Percentiles rank a stretch among this genome's conserved stretches.
These are phyloP conservation scores for Caenorhabditis latens DNA, from an alignment of 1,140 invertebrate genomes.

Conservation along the genomic window DNA sequence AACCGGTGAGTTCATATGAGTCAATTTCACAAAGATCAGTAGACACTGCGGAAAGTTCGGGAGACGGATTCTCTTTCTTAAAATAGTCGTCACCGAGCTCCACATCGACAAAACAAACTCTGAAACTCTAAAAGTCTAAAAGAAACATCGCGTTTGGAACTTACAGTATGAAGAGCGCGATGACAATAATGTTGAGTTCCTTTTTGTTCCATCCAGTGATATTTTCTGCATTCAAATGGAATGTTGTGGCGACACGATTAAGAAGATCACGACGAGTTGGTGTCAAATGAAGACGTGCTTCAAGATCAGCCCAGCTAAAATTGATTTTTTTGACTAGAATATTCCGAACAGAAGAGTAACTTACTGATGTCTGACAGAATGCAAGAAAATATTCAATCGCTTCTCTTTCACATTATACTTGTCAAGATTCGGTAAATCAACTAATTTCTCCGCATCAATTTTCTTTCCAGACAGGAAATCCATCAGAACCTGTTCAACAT, in stretches of 20 bases:
- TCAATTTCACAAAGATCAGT: background rate
- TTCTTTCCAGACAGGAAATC: conserved; percentile 38
- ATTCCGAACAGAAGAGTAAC: background rate
- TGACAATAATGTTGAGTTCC: background rate
- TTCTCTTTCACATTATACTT: conserved; percentile 52
- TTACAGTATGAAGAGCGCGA: conserved; percentile 24
- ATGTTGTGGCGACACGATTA: background rate
- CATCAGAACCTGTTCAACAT: conserved; percentile 13
- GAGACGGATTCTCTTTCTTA: background rate
- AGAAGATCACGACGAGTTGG: conserved; percentile 48
- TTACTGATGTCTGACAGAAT: conserved; percentile 31
- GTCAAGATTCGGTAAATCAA: conserved; percentile 29
- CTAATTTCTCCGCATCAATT: background rate
- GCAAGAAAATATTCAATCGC: conserved; percentile 22
- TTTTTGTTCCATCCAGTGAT: conserved; percentile 27
- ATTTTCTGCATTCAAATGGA: conserved; percentile 5
- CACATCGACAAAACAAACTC: conserved; percentile 16
- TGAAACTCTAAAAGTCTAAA: background rate
- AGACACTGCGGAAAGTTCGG: background rate
- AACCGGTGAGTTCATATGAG: conserved; percentile 4
- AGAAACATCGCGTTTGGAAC: background rate
- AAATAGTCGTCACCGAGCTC: conserved; percentile 35
- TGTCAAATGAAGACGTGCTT: conserved; percentile 24
- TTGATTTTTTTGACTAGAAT: background rate
- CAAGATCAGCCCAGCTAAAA: background rate